These are phyloP conservation scores for Prinia subflava DNA, from an alignment of 2,113 vertebrate genomes.

Conservation along the genomic window DNA sequence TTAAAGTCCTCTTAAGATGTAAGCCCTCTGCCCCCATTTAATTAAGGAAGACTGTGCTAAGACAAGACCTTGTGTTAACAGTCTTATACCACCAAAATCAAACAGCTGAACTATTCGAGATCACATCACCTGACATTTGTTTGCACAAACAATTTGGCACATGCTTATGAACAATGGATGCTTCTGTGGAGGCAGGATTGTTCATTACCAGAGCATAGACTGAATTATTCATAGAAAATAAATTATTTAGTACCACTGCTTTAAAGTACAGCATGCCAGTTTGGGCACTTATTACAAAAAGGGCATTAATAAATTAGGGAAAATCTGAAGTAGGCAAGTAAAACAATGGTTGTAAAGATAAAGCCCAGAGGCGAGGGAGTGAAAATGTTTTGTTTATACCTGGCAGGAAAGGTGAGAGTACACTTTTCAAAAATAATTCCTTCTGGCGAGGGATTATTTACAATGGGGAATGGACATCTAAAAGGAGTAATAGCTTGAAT, in stretches of 20 bases:
- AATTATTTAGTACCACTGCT: constrained; percentile 41
- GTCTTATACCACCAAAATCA: background rate
- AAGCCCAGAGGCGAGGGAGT: background rate
- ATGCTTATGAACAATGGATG: background rate
- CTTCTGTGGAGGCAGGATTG: background rate
- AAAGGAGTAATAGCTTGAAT: background rate
- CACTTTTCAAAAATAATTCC: background rate
- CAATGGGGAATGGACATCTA: background rate
- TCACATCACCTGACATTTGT: background rate
- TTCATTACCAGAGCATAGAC: background rate
- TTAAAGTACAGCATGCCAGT: constrained; percentile 6
- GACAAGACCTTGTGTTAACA: background rate
- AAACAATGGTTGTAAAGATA: constrained; percentile 25
- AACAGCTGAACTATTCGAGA: background rate
- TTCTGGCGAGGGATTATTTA: constrained; percentile 15
- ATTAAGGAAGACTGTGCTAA: background rate
- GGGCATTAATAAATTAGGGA: constrained; percentile 28
- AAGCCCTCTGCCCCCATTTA: background rate
- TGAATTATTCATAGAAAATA: constrained; percentile 54
- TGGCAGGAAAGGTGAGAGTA: constrained; percentile 3
- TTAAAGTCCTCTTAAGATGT: background rate
- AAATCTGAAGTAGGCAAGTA: background rate
- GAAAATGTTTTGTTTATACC: background rate
- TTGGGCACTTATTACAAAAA: constrained; percentile 33
- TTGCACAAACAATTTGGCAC: constrained; percentile 3